Percentiles rank a stretch among this genome's conserved stretches.
These are phyloP conservation scores for Lasiurus cinereus DNA, from an alignment of 2,113 vertebrate genomes.

Conservation along the genomic window DNA sequence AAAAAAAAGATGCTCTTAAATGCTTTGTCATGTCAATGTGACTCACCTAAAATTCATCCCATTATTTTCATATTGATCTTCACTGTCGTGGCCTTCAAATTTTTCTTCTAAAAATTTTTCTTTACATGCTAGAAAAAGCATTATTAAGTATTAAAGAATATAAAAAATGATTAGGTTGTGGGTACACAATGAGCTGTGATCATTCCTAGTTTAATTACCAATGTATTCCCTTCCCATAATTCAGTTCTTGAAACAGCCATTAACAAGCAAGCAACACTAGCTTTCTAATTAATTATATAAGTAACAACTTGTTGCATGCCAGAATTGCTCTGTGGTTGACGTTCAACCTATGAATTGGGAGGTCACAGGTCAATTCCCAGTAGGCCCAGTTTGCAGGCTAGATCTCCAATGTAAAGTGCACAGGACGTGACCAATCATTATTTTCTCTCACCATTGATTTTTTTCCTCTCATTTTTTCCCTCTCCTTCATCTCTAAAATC, in stretches of 20 bases:
- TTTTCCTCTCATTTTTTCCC: too few species aligned
- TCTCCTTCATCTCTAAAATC: too few species aligned
- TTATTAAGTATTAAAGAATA: background rate
- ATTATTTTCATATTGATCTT: background rate
- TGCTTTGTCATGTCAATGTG: background rate
- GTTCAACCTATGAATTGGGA: too few species aligned
- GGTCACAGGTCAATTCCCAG: too few species aligned
- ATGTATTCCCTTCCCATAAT: background rate
- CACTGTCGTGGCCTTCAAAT: background rate
- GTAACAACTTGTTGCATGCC: background rate
- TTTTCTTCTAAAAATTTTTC: constrained; percentile 47
- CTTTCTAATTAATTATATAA: background rate
- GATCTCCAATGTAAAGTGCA: too few species aligned
- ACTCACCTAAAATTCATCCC: constrained; percentile 21
- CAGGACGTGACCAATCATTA: too few species aligned
- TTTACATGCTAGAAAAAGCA: constrained; percentile 7
- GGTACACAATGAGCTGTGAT: too few species aligned
- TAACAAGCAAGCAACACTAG: background rate
- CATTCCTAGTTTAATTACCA: background rate
- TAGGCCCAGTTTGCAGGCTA: too few species aligned
- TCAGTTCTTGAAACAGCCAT: background rate
- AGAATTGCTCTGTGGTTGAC: too few species aligned
- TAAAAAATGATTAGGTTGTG: background rate
- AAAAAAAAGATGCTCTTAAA: too few species aligned
- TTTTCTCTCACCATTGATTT: too few species aligned